Conservation (phyloP, 2,797 vertebrate species). For the Oreochromis mossambicus region DNA sequence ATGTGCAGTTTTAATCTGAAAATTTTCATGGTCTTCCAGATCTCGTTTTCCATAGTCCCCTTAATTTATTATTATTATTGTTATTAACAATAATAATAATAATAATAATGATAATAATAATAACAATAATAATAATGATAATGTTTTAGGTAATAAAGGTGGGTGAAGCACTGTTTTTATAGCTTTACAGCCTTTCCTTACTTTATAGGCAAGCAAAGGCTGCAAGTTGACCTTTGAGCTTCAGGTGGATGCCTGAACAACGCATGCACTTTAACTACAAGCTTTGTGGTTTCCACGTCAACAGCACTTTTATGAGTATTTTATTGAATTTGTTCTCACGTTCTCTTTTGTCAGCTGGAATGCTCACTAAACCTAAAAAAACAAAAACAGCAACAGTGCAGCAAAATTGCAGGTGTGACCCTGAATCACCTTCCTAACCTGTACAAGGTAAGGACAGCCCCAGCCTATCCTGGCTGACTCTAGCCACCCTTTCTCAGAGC, state of each 20-base stretch:
- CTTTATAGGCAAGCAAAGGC: neutral
- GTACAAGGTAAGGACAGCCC: neutral
- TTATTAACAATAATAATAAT: accelerated
- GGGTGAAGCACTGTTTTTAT: neutral
- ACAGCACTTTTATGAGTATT: neutral
- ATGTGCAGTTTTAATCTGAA: neutral
- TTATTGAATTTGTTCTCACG: neutral
- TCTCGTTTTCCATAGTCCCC: neutral
- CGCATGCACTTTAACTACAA: neutral
- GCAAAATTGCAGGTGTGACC: neutral
- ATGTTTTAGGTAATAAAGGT: neutral
- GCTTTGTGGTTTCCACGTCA: neutral
- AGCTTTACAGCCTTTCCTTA: neutral
- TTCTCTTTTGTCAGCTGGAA: neutral
- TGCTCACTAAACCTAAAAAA: neutral
- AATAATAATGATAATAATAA: accelerated
- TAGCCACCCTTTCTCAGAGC: neutral
- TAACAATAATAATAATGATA: accelerated
- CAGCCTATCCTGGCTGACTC: neutral
- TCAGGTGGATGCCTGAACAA: neutral
- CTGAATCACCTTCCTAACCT: neutral
- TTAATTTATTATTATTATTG: neutral
- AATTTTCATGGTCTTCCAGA: neutral
- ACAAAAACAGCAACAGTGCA: neutral
- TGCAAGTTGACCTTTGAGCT: neutral